Evolutionary conservation across 2,797 vertebrate species (phyloP).

Genomic region (Zenarchopterus dispar): DNA sequence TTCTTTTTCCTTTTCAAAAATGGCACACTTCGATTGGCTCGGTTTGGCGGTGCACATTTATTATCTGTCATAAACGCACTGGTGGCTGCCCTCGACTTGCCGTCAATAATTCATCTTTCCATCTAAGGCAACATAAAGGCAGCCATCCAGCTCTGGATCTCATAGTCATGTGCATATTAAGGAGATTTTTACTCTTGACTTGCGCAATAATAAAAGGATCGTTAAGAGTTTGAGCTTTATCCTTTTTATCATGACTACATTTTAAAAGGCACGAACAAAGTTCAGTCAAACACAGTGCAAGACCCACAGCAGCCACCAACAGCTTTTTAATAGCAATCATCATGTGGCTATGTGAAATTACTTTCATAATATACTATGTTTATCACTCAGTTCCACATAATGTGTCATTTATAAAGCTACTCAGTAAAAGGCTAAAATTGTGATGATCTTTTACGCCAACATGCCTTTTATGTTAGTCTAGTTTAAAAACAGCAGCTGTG

Average conservation of each 20-base stretch:
- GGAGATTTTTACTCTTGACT: constrained; percentile 18
- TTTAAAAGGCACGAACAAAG: constrained; percentile 1
- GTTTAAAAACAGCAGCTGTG: constrained; percentile 23
- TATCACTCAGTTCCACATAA: background rate
- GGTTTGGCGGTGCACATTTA: constrained; percentile 72
- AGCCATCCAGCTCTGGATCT: constrained; percentile 54
- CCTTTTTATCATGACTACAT: background rate
- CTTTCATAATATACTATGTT: background rate
- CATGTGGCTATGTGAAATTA: too few species aligned
- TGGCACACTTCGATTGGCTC: constrained; percentile 69
- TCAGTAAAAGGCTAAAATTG: constrained; percentile 4
- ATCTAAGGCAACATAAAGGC: constrained; percentile 68
- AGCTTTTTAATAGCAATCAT: too few species aligned
- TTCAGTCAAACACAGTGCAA: too few species aligned
- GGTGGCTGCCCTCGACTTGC: constrained; percentile 71
- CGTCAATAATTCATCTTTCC: constrained; percentile 74
- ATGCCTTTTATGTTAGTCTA: constrained; percentile 35
- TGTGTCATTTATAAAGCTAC: background rate
- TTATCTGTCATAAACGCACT: constrained; percentile 77
- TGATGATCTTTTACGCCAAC: constrained; percentile 9
- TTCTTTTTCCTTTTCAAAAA: constrained; percentile 65
- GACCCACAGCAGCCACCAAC: too few species aligned
- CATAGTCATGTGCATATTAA: constrained; percentile 53
- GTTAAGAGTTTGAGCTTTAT: constrained; percentile 12
- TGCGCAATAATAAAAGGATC: constrained; percentile 22